These are phyloP conservation scores for Murina feae DNA, from an alignment of 2,113 vertebrate genomes.

Conservation along the genomic window DNA sequence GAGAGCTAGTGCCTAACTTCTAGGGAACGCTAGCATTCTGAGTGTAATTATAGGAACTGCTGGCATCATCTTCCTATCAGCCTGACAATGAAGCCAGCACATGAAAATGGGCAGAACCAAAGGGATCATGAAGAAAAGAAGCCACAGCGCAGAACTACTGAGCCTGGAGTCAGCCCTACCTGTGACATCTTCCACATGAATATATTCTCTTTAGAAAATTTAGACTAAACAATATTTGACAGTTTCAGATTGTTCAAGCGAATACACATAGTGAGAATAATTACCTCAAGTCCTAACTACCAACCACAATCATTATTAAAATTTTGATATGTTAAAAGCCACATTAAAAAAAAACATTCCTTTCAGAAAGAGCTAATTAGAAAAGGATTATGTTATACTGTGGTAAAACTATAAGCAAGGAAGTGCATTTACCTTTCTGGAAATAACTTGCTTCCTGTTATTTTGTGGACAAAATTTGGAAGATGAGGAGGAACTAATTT, in stretches of 20 bases:
- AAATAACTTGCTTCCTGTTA: conserved; percentile 47
- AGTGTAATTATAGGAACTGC: neutral
- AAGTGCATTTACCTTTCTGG: conserved; percentile 5
- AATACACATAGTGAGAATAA: neutral
- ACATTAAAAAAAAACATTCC: neutral
- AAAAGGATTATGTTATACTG: neutral
- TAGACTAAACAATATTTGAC: neutral
- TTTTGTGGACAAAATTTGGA: neutral
- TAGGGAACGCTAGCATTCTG: neutral
- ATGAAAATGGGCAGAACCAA: neutral
- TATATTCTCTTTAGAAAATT: neutral
- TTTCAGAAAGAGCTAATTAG: neutral
- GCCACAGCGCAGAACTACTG: no score
- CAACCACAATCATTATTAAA: neutral
- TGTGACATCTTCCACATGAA: neutral
- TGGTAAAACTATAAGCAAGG: conserved; percentile 19
- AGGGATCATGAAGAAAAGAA: neutral
- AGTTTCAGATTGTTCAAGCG: neutral
- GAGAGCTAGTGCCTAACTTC: neutral
- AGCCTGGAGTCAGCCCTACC: neutral
- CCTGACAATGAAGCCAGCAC: neutral
- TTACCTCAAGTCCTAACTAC: neutral
- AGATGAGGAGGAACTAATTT: conserved; percentile 37
- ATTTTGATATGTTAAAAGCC: neutral
- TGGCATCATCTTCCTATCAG: neutral